Evolutionary conservation across 2,888 invertebrate species (phyloP), one percentile per base, ranked within the genome.

Genomic region (Phoenoteleia sp.): DNA sequence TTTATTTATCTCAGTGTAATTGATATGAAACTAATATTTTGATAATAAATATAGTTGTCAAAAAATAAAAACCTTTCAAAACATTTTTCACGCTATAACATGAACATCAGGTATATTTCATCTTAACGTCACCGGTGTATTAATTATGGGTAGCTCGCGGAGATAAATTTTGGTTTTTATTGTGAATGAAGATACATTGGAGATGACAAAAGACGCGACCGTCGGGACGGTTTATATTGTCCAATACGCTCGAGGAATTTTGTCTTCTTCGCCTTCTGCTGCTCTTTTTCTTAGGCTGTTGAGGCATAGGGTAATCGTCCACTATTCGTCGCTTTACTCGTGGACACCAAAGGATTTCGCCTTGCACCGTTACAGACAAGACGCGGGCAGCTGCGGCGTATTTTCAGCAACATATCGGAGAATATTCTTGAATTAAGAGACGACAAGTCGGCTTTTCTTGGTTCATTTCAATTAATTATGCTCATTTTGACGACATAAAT

Each of bases 371-470:
- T 86, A 87, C 87, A 90, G 92, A 93, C 92, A 91, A 89, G 92
- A 90, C 88, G 85, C 85, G 89, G 91, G 91, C 92, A 92, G 93
- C 93, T 93, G 93, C 89, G 88, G 85, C 85, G 90, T 92, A 92
- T 92, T 92, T 92, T 91, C 89, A 89, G 90, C 89, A 29, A 87
- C 84, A 85, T 76, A 85, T 77, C 80, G 86, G 88, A 88, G 90
- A 89, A 90, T 91, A 90, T 89, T 88, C 87, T 90, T 90, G 92
- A 92, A 92, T 92, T 92, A 92, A 91, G 89, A 90, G 88, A 91
- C 87, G 82, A 69, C 80, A 19, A 17, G 39, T n/a, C 19, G 19
- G 21, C 15, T 49, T 33, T 33, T 23, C 72, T 60, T 80, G 86
- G 88, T 90, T 90, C 90, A 87, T n/a, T n/a, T 52, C 25, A 1